These are phyloP conservation scores for Brachymystax lenok DNA, from an alignment of 2,797 vertebrate species.

Conservation along the genomic window DNA sequence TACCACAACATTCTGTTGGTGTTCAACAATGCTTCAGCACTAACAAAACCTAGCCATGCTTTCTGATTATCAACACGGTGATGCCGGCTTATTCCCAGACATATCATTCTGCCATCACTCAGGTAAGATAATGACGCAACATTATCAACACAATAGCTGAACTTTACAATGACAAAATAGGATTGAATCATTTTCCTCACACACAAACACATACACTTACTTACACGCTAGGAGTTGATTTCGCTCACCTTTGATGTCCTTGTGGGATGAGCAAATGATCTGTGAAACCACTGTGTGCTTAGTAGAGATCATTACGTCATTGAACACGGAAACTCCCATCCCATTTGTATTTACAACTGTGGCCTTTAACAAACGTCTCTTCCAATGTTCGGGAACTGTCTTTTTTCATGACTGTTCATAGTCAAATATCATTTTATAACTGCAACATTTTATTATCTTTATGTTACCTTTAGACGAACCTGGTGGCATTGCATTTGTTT, in stretches of 20 bases:
- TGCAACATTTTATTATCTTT: background rate
- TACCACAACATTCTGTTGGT: background rate
- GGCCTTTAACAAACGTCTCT: background rate
- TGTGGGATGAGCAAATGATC: background rate
- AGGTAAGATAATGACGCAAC: background rate
- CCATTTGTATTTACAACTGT: background rate
- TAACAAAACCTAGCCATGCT: background rate
- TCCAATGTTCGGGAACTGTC: background rate
- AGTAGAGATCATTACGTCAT: background rate
- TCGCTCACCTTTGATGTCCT: background rate
- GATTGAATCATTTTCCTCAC: background rate
- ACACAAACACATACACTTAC: background rate
- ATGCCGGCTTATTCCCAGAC: background rate
- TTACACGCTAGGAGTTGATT: background rate
- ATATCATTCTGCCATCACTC: background rate
- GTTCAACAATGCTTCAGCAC: background rate
- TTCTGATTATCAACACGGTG: background rate
- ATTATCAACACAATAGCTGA: conserved; percentile 1
- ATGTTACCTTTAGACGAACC: background rate
- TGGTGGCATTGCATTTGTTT: background rate
- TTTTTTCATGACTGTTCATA: background rate
- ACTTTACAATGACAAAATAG: background rate
- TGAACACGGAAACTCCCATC: background rate
- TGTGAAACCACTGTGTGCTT: background rate
- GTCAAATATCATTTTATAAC: background rate